Conservation (phyloP, 1,140 invertebrate species). For the Phthorimaea operculella region DNA sequence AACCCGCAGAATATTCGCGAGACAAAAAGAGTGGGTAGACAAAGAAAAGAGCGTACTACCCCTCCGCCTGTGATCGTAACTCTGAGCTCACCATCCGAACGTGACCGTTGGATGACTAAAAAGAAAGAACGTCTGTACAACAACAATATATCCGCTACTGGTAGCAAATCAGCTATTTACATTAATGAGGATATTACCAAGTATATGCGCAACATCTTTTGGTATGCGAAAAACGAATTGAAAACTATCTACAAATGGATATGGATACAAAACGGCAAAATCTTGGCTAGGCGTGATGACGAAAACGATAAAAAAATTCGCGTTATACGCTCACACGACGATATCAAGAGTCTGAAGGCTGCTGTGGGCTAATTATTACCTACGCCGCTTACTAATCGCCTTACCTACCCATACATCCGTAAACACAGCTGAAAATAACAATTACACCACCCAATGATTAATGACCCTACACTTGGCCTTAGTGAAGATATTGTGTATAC, state of each 20-base stretch:
- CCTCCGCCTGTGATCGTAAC: slow-evolving; percentile 6
- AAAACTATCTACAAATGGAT: background rate
- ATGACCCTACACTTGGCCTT: no score
- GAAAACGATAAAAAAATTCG: slow-evolving; percentile 5
- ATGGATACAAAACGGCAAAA: slow-evolving; percentile 6
- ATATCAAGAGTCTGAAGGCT: no score
- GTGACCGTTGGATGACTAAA: background rate
- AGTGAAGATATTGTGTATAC: no score
- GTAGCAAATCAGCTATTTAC: background rate
- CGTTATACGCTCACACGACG: background rate
- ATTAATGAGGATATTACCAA: slow-evolving; percentile 8
- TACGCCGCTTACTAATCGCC: no score
- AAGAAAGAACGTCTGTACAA: background rate
- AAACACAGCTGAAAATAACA: no score
- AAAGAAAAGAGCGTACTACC: background rate
- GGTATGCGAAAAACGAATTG: background rate
- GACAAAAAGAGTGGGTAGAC: slow-evolving; percentile 1
- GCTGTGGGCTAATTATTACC: no score
- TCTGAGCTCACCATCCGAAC: background rate
- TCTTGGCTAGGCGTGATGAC: slow-evolving; percentile 4
- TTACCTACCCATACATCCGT: no score
- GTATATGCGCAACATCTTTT: slow-evolving; percentile 4
- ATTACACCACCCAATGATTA: no score
- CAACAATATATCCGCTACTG: background rate
- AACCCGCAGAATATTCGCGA: background rate